Evolutionary conservation across 2,888 invertebrate species (phyloP).

Genomic region (Trissoscelio sp.): DNA sequence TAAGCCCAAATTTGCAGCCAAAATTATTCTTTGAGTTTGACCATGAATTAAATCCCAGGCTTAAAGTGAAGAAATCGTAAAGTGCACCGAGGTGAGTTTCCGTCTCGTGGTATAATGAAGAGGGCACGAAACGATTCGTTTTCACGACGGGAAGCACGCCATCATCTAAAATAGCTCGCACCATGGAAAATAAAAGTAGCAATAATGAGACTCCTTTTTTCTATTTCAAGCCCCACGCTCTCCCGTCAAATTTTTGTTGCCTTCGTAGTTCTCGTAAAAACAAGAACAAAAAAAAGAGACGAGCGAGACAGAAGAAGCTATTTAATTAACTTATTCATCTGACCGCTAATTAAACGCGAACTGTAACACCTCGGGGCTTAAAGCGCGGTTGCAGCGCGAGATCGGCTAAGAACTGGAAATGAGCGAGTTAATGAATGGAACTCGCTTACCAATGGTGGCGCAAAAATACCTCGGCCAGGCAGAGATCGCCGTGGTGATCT

Average conservation of each 20-base stretch:
- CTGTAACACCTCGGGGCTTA: slow-evolving; percentile 80
- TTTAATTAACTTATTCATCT: slow-evolving; percentile 82
- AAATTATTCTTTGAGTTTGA: not conserved
- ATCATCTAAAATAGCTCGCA: slow-evolving; percentile 54
- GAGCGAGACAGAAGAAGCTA: slow-evolving; percentile 6
- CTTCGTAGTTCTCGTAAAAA: too few species aligned
- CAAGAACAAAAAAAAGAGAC: too few species aligned
- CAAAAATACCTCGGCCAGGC: slow-evolving; percentile 67
- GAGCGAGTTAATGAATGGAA: slow-evolving; percentile 74
- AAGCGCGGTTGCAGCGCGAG: slow-evolving; percentile 72
- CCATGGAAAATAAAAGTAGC: slow-evolving; percentile 25
- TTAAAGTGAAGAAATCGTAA: slow-evolving; percentile 24
- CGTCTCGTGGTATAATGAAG: slow-evolving; percentile 58
- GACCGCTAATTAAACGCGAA: slow-evolving; percentile 82
- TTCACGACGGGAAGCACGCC: slow-evolving; percentile 70
- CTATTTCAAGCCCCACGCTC: not conserved
- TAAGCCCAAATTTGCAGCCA: too few species aligned
- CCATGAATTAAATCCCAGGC: not conserved
- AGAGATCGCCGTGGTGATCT: slow-evolving; percentile 68
- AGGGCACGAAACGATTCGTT: slow-evolving; percentile 69
- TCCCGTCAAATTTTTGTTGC: too few species aligned
- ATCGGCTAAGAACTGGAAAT: slow-evolving; percentile 77
- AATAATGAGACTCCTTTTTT: slow-evolving; percentile 23
- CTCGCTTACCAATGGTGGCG: slow-evolving; percentile 65
- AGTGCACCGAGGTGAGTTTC: slow-evolving; percentile 39